Conservation (phyloP, 2,888 invertebrate species). For the Tachina grossa region DNA sequence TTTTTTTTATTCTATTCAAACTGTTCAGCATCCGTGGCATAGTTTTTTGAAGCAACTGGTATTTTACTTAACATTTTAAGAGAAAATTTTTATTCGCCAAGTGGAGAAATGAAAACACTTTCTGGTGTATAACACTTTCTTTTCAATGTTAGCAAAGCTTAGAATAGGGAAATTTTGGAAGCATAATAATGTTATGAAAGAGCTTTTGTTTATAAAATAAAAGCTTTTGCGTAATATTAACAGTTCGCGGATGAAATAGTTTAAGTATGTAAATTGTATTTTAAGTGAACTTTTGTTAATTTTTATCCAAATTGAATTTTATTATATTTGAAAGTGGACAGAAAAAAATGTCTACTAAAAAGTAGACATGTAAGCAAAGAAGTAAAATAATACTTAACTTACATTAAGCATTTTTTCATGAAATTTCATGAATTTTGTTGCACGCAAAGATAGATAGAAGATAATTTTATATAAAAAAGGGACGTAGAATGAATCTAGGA, state of each 20-base stretch:
- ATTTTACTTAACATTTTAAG: constrained; percentile 40
- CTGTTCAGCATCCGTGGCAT: constrained; percentile 29
- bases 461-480: too few relatives aligned
- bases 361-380: too few relatives aligned
- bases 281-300: too few relatives aligned
- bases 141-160: constrained; percentile 24
- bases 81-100: not conserved
- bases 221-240: constrained; percentile 39
- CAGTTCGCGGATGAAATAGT: not conserved
- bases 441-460: too few relatives aligned
- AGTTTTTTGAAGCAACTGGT: constrained; percentile 4
- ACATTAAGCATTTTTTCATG: too few relatives aligned
- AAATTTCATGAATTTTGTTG: too few relatives aligned
- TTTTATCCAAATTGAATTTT: too few relatives aligned
- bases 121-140: not conserved
- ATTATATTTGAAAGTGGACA: too few relatives aligned
- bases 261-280: too few relatives aligned
- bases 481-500: too few relatives aligned
- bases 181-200: constrained; percentile 10
- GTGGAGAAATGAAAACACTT: constrained; percentile 4
- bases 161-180: not conserved
- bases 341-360: too few relatives aligned
- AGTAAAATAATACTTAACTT: too few relatives aligned
- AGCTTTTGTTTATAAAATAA: constrained; percentile 20
- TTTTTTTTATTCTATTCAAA: not conserved